Conservation (phyloP, 1,140 invertebrate genomes). For the Pseudomyrmex cubaensis region DNA sequence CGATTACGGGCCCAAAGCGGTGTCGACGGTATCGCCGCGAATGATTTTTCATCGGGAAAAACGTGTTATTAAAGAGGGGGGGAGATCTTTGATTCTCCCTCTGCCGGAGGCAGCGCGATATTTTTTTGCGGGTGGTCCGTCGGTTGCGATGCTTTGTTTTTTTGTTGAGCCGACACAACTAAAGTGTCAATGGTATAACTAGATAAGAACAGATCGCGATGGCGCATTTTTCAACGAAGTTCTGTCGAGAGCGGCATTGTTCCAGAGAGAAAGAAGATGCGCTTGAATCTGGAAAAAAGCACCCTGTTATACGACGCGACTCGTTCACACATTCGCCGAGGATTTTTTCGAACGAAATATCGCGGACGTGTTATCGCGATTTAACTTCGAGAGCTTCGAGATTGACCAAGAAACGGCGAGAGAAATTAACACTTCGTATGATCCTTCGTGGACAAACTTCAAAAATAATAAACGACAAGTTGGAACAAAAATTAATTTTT, state of each 20-base stretch:
- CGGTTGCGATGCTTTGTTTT: background rate
- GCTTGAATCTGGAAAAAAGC: conserved; percentile 13
- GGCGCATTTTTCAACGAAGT: background rate
- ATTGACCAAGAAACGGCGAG: background rate
- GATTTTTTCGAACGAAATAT: conserved; percentile 45
- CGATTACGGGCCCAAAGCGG: conserved; percentile 10
- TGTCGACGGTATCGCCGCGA: conserved; percentile 43
- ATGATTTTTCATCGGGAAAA: conserved; percentile 52
- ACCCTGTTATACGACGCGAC: conserved; percentile 3
- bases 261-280: background rate
- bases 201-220: background rate
- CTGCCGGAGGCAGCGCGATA: background rate
- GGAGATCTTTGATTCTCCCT: background rate
- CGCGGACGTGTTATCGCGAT: conserved; percentile 25
- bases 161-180: background rate
- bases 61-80: conserved; percentile 41
- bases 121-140: background rate
- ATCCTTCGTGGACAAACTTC: no score
- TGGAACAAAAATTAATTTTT: no score
- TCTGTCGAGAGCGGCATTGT: conserved; percentile 8
- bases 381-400: background rate
- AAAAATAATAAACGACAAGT: no score
- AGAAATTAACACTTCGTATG: background rate
- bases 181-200: conserved; percentile 28
- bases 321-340: background rate